Base-by-base conservation (phyloP, 2,888 invertebrate genomes). In the Lasioglossum pauxillum region DNA sequence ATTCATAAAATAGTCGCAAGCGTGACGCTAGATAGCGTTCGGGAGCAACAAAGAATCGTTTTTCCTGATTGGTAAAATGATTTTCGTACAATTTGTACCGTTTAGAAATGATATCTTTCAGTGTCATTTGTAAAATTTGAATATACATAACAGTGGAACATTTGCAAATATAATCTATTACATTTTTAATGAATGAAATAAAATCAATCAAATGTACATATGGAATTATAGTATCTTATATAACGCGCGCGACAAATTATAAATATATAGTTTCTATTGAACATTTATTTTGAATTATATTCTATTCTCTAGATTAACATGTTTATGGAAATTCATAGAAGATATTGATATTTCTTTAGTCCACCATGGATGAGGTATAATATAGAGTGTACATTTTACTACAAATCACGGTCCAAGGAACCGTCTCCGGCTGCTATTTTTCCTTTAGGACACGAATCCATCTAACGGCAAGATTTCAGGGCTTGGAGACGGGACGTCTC, bases 1-100 rank as follows among this genome's bases (percentile, higher is more conserved):
- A 76, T 85, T 72, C 76, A 67, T 23, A 35, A 53, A 79, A 27
- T 74, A 71, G 71, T 79, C 71, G 57, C 14, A 60, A 87, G 82
- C 31, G 14, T 12, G n/a, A 73, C 76, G 53, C 64, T 16, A 90
- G 90, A 82, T 84, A 89, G 83, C 91, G 60, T 57, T 69, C 46
- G 12, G 49, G 60, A 74, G 16, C 27, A 78, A 57, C 77, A 41
- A 46, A 19, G 23, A 69, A 69, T 53, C 23, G 19, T n/a, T 57
- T 57, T 14, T 53, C 14, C 3, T 27, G 46, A 86, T 86, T 86
- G 83, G 80, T 67, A 27, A 27, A 38, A 41, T 27, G 49, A 49
- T 74, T 57, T 12, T n/a, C 64, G 35, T 67, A n/a, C 72, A 78
- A 86, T 82, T n/a, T 49, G 78, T 44, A 71, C n/a, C 27, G 2